phyloP scores from a whole-genome alignment of 2,797 vertebrate species.

The Eupleurogrammus muticus region DNA sequence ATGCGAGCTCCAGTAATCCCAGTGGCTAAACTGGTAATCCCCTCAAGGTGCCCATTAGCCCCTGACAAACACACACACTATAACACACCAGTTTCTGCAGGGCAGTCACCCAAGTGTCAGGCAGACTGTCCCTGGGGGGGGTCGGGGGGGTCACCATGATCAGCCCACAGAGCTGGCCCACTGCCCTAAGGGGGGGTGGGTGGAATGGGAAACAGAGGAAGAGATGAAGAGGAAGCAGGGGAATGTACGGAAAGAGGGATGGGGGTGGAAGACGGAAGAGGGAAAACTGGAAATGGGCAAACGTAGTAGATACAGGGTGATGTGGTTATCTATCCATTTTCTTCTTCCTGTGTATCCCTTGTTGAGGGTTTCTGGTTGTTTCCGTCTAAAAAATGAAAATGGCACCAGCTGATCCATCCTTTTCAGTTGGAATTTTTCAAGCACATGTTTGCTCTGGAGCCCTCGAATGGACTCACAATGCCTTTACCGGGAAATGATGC shows the following conservation, averaged over 20 bases:
- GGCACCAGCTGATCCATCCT: conserved; percentile 32
- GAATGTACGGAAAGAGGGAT: conserved; percentile 14
- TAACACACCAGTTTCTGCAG: conserved; percentile 33
- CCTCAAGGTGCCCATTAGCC: conserved; percentile 74
- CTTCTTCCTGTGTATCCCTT: conserved; percentile 3
- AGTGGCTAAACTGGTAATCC: conserved; percentile 78
- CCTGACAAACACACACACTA: conserved; percentile 51
- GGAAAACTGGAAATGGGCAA: neutral
- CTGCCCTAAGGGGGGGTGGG: conserved; percentile 55
- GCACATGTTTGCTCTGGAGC: conserved; percentile 26
- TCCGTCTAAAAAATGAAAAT: conserved; percentile 30
- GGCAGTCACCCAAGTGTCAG: conserved; percentile 74
- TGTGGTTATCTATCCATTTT: no score
- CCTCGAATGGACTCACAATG: conserved; percentile 38
- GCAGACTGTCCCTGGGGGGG: conserved; percentile 62
- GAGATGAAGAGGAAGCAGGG: conserved; percentile 23
- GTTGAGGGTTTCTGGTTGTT: conserved; percentile 26
- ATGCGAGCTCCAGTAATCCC: conserved; percentile 74
- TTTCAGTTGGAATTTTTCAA: conserved; percentile 42
- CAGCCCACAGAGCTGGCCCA: conserved; percentile 64
- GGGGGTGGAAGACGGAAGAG: conserved; percentile 15
- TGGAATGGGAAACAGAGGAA: conserved; percentile 47
- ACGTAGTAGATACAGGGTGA: neutral
- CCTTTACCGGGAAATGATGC: conserved; percentile 1
- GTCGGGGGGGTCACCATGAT: conserved; percentile 73